Evolutionary conservation across 2,113 vertebrate genomes (phyloP).

Genomic region (Neodon shergylaensis): DNA sequence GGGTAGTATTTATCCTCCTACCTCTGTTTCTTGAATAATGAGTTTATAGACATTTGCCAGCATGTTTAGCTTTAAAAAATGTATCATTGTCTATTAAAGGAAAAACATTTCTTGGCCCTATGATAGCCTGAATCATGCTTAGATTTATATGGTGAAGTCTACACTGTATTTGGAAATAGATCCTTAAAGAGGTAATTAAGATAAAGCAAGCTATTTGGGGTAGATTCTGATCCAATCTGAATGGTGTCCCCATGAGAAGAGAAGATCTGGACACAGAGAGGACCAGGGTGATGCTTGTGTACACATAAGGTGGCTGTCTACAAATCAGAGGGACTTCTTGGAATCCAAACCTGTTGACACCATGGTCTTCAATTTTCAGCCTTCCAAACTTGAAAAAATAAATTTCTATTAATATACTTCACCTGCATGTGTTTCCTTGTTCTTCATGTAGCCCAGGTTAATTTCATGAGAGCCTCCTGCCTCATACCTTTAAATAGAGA

Average conservation of each 20-base stretch:
- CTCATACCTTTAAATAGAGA: not conserved
- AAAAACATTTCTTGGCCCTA: not conserved
- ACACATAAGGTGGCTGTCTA: not conserved
- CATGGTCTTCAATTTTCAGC: not conserved
- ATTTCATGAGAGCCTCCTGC: not conserved
- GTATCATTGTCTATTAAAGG: not conserved
- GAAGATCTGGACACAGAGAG: not conserved
- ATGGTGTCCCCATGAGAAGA: not conserved
- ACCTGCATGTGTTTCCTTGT: not conserved
- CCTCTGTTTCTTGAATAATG: not conserved
- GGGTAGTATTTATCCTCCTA: not conserved
- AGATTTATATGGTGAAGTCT: not conserved
- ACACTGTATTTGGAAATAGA: not conserved
- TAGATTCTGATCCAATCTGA: not conserved
- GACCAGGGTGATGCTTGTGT: not conserved
- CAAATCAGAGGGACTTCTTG: not conserved
- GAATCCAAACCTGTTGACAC: not conserved
- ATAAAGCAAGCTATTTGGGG: not conserved
- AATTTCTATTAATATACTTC: not conserved
- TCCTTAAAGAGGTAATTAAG: not conserved
- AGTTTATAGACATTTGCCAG: not conserved
- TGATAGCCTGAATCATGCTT: not conserved
- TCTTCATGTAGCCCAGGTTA: not conserved
- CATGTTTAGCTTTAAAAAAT: not conserved
- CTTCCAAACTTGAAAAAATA: not conserved